These are phyloP conservation scores for Augochlora pura DNA, from an alignment of 1,140 invertebrate species.

Conservation along the genomic window DNA sequence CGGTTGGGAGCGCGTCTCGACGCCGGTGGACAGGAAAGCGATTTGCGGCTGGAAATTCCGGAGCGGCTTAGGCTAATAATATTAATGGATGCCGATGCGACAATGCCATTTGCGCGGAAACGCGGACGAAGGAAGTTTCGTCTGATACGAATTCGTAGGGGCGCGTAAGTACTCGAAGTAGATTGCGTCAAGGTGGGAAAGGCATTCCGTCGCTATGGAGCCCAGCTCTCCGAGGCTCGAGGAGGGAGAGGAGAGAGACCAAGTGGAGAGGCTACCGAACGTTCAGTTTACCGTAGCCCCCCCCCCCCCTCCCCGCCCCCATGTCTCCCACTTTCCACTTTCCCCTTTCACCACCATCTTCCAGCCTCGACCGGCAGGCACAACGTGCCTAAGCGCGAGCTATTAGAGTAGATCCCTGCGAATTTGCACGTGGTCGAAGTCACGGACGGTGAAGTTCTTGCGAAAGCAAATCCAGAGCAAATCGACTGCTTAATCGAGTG, in stretches of 20 bases:
- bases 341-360: background rate
- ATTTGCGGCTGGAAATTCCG: slow-evolving; percentile 42
- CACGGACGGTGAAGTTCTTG: slow-evolving; percentile 54
- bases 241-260: background rate
- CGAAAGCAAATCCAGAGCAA: slow-evolving; percentile 62
- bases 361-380: background rate
- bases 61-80: slow-evolving; percentile 56
- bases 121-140: slow-evolving; percentile 43
- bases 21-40: background rate
- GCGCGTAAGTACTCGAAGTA: slow-evolving; percentile 59
- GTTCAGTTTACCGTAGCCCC: slow-evolving; percentile 5
- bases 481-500: slow-evolving; percentile 67
- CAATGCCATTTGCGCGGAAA: slow-evolving; percentile 41
- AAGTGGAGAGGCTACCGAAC: slow-evolving; percentile 46
- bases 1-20: background rate
- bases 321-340: background rate
- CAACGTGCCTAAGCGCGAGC: slow-evolving; percentile 53
- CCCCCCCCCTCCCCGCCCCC: background rate
- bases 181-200: slow-evolving; percentile 60
- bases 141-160: slow-evolving; percentile 45
- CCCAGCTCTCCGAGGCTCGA: slow-evolving; percentile 8
- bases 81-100: slow-evolving; percentile 55
- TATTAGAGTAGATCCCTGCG: slow-evolving; percentile 59
- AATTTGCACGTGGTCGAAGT: slow-evolving; percentile 65
- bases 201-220: slow-evolving; percentile 51